phyloP scores from a whole-genome alignment of 2,797 vertebrate genomes.

The Kryptopterus vitreolus region DNA sequence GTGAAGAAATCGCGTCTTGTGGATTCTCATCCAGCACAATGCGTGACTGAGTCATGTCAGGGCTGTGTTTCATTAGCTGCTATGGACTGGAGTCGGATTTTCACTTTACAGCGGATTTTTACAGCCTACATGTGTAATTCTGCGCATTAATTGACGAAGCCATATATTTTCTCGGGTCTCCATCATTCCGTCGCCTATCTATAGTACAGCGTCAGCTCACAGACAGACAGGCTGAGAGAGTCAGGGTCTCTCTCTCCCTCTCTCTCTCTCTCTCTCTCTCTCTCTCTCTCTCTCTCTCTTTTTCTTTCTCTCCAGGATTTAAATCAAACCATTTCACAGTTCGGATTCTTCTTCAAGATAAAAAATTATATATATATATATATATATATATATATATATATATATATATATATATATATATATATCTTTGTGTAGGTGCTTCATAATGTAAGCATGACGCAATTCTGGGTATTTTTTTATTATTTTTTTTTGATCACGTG shows the following conservation, averaged over 20 bases:
- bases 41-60: background rate
- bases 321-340: constrained; percentile 6
- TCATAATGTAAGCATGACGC: background rate
- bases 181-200: background rate
- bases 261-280: constrained; percentile 10
- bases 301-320: background rate
- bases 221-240: constrained; percentile 28
- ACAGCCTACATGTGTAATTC: constrained; percentile 12
- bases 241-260: constrained; percentile 20
- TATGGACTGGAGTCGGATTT: background rate
- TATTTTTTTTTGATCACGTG: background rate
- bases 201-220: constrained; percentile 4
- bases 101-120: constrained; percentile 8
- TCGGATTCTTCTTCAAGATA: background rate
- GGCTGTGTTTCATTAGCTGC: background rate
- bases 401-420: too few relatives aligned
- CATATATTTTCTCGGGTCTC: constrained; percentile 1
- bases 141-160: constrained; percentile 27
- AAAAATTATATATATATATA: background rate
- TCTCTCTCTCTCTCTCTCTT: background rate
- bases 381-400: background rate
- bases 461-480: background rate
- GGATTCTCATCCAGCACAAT: background rate
- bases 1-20: constrained; percentile 11
- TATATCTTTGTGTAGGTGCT: background rate